Base-by-base conservation (phyloP, 1,140 invertebrate species). In the Ceratitis capitata region DNA sequence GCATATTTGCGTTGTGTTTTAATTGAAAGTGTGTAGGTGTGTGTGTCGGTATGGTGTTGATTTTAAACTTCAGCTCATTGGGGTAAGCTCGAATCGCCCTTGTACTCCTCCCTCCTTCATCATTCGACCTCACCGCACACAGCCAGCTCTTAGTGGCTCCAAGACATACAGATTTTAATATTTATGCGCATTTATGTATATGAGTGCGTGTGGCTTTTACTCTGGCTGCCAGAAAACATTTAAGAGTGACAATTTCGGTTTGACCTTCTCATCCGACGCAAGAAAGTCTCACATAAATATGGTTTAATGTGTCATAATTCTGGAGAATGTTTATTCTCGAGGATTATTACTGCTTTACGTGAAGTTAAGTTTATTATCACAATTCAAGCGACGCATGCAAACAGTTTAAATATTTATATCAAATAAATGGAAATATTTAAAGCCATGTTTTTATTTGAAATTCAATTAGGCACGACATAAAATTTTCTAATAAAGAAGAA, bases 11-110 rank as follows among this genome's bases (percentile, higher is more conserved):
- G 10, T 16, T 35, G 61, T 35, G 29, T 69, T 69, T 69, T 69
- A 69, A 69, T 69, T 69, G 39, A 69, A 69, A 69, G 61, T 69
- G 14, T 53, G 23, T 23, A 35, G 32, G 61, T 61, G 61, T 69
- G 61, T 69, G 51, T 53, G 16, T 19, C n/a, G n/a, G n/a, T n/a
- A n/a, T n/a, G n/a, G n/a, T n/a, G n/a, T n/a, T n/a, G n/a, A n/a
- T n/a, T n/a, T n/a, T n/a, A n/a, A n/a, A n/a, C n/a, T n/a, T n/a
- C n/a, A n/a, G n/a, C n/a, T n/a, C n/a, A n/a, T n/a, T n/a, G n/a
- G n/a, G n/a, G n/a, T n/a, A n/a, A n/a, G n/a, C n/a, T n/a, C n/a
- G n/a, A n/a, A n/a, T n/a, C n/a, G n/a, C n/a, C n/a, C n/a, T n/a
- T n/a, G n/a, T n/a, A n/a, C n/a, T n/a, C n/a, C n/a, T n/a, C n/a